A percentile compares a stretch with the other conserved stretches of the same genome.
Evolutionary conservation across 2,113 vertebrate species (phyloP).

Genomic region (Nannospalax galili): DNA sequence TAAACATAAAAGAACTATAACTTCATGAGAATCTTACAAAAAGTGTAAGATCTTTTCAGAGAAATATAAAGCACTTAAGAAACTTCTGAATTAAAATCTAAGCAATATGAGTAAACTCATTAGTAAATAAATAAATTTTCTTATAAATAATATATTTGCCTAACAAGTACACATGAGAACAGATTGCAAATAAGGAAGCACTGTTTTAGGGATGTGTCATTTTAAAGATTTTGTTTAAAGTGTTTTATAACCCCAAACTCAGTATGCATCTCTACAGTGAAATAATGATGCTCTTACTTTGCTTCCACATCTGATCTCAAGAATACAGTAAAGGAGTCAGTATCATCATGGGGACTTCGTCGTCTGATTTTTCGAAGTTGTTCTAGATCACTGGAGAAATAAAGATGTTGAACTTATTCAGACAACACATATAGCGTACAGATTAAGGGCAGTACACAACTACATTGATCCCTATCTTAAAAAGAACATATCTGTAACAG

Average conservation of each 20-base stretch:
- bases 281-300: conserved; percentile 89
- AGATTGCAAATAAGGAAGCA: conserved; percentile 21
- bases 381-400: conserved; percentile 92
- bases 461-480: not conserved
- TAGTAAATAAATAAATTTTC: not conserved
- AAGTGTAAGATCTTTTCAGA: conserved; percentile 18
- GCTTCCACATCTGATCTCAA: conserved; percentile 96
- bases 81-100: conserved; percentile 53
- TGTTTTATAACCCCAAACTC: not conserved
- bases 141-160: conserved; percentile 15
- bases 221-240: conserved; percentile 11
- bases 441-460: conserved; percentile 30
- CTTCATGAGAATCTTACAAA: conserved; percentile 19
- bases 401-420: conserved; percentile 56
- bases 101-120: conserved; percentile 32
- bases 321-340: conserved; percentile 97
- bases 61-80: conserved; percentile 17
- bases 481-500: not conserved
- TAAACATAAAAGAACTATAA: conserved; percentile 29
- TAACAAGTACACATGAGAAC: conserved; percentile 3
- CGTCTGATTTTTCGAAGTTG: conserved; percentile 95
- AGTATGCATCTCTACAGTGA: not conserved
- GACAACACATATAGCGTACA: not conserved
- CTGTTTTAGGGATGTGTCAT: conserved; percentile 1
- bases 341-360: conserved; percentile 97